Base-by-base conservation (phyloP, 2,888 invertebrate genomes). In the Gymnocheta viridis region DNA sequence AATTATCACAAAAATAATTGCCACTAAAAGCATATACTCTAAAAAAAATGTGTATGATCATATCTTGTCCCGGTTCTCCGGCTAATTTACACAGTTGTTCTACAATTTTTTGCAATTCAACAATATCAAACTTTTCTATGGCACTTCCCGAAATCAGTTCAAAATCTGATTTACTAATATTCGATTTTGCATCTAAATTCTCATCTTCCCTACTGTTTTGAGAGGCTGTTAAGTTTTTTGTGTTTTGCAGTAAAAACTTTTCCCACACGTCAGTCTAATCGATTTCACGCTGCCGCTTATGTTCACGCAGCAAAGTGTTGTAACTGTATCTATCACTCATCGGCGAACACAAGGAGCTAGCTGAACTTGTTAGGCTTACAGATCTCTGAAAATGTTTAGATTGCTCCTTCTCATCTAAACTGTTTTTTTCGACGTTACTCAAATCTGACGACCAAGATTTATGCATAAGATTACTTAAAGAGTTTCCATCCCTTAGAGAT, bases 1-100 rank as follows among this genome's bases (percentile, higher is more conserved):
- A 99, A 82, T 94, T 95, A 60, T 94, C 94, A 91, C 99, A 99
- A 92, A 95, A 99, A 91, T 98, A 98, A 87, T 95, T 94, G 3
- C 97, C 98, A 87, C 97, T 96, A 90, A 96, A 98, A 29, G 94
- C 94, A 92, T 99, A 99, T 1, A 97, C 95, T 89, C 94, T 95
- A 82, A 69, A 56, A 38, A 14, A 70, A 7, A 41, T 17, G 0
- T 4, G 0, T 38, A 14, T 32, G 10, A 62, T 7, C 38, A 19
- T 22, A 22, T 27, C 5, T 4, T 29, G 92, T 0, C 98, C 98
- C 83, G 94, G 94, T 91, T 98, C 98, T 62, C 93, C 93, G 0
- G 96, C 94, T 72, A 97, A 92, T 85, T 93, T 93, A 22, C 95
- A 95, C 35, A 96, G 89, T 87, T 95, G 94, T 56, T 93, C 93